Percentiles rank a stretch among this genome's conserved stretches.
phyloP scores from a whole-genome alignment of 2,113 vertebrate genomes.

The Clupea harengus region DNA sequence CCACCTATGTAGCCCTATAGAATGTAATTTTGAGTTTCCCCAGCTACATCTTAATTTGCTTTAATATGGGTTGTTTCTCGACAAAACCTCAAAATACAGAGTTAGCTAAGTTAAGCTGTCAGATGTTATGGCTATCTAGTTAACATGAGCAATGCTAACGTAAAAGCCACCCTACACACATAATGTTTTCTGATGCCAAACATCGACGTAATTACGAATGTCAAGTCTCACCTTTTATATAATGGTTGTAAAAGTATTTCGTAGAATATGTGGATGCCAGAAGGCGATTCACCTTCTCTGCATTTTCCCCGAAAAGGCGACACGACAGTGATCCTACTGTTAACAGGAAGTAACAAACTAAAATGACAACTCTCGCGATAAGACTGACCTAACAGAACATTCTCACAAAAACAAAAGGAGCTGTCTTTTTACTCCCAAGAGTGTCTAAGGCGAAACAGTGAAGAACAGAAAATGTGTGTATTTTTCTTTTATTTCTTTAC shows the following conservation, averaged over 20 bases:
- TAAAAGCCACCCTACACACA: neutral
- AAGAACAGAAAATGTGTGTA: no score
- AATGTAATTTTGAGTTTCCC: neutral
- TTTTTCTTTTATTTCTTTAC: no score
- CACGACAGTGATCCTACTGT: slow-evolving; percentile 24
- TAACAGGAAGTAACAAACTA: slow-evolving; percentile 39
- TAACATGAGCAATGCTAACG: no score
- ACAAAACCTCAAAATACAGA: neutral
- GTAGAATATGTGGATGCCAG: neutral
- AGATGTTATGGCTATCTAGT: neutral
- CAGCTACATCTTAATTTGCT: neutral
- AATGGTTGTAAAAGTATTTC: neutral
- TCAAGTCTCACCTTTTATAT: neutral
- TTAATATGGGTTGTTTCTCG: neutral
- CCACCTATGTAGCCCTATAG: neutral
- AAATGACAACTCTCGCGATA: slow-evolving; percentile 41
- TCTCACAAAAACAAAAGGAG: neutral
- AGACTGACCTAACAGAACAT: neutral
- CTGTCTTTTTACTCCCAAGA: no score
- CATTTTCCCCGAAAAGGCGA: slow-evolving; percentile 39
- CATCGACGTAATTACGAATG: neutral
- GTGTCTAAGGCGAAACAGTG: no score
- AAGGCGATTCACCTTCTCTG: neutral
- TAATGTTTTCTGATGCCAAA: neutral
- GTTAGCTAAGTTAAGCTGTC: neutral